Percentiles rank a stretch among this genome's conserved stretches.
Conservation (phyloP, 2,888 invertebrate species). For the Argynnis bischoffii region DNA sequence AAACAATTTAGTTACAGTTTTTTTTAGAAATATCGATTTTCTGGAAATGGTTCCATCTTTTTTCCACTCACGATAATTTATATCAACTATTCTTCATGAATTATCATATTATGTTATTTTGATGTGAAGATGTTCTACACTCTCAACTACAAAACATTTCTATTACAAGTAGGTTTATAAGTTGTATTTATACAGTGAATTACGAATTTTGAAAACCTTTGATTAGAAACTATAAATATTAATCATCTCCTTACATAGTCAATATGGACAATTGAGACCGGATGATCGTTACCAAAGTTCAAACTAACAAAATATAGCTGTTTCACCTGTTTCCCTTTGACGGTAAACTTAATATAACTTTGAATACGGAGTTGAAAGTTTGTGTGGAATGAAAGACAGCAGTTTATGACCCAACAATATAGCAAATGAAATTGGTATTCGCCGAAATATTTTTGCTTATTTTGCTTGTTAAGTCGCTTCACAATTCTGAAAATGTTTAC, state of each 20-base stretch:
- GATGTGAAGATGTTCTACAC: too few relatives aligned
- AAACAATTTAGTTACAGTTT: too few relatives aligned
- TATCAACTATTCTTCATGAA: too few relatives aligned
- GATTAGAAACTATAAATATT: conserved; percentile 15
- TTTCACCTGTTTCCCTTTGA: conserved; percentile 45
- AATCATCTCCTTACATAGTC: conserved; percentile 11
- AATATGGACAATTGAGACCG: conserved; percentile 16
- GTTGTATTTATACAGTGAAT: background rate
- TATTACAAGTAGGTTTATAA: too few relatives aligned
- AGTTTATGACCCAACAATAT: conserved; percentile 48
- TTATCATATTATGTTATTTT: too few relatives aligned
- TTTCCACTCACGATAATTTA: too few relatives aligned
- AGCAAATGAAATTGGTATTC: conserved; percentile 48
- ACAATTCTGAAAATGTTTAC: conserved; percentile 1
- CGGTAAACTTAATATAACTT: conserved; percentile 67
- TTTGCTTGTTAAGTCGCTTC: conserved; percentile 2
- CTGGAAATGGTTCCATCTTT: too few relatives aligned
- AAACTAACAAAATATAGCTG: conserved; percentile 34
- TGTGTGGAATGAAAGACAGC: conserved; percentile 29
- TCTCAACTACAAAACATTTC: too few relatives aligned
- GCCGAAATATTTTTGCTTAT: conserved; percentile 24
- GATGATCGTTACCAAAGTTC: conserved; percentile 39
- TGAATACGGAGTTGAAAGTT: conserved; percentile 58
- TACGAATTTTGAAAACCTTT: conserved; percentile 6
- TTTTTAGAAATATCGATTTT: too few relatives aligned